phyloP scores from a whole-genome alignment of 1,140 invertebrate genomes.

The Sminthurinus signatus region DNA sequence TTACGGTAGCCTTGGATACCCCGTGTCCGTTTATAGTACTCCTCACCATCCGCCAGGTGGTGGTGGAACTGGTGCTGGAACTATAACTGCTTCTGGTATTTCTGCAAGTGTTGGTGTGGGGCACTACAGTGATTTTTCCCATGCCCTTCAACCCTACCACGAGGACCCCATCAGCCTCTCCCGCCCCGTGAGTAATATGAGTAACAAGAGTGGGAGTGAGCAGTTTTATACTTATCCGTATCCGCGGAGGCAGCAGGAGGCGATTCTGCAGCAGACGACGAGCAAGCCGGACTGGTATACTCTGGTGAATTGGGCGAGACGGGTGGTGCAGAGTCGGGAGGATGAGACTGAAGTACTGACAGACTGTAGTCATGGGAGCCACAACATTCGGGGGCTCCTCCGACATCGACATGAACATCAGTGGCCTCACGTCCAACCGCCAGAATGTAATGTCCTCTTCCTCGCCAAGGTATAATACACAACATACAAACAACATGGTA shows the following conservation, averaged over 20 bases:
- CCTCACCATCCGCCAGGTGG: no score
- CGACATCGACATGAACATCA: constrained; percentile 36
- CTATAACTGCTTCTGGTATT: no score
- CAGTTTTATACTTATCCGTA: constrained; percentile 41
- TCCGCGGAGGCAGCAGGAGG: constrained; percentile 36
- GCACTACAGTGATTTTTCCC: no score
- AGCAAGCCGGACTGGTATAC: constrained; percentile 32
- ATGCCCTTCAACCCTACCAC: no score
- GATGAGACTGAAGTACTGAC: constrained; percentile 28
- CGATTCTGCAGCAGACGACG: constrained; percentile 10
- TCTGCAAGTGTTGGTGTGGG: no score
- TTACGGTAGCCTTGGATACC: no score
- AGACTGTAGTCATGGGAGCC: constrained; percentile 37
- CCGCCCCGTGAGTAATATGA: constrained; percentile 38
- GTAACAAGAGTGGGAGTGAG: constrained; percentile 40
- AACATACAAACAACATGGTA: no score
- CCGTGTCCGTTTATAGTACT: no score
- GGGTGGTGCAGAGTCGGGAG: constrained; percentile 36
- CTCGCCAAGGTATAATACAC: constrained; percentile 34
- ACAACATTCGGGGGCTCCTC: constrained; percentile 37
- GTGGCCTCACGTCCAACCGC: constrained; percentile 41
- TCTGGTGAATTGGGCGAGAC: constrained; percentile 36
- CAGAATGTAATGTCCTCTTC: constrained; percentile 41
- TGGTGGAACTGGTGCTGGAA: no score
- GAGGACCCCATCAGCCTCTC: constrained; percentile 40